A percentile compares a stretch with the other conserved stretches of the same genome.
Evolutionary conservation across 2,888 invertebrate species (phyloP).

Genomic region (Drosophila lacicola): DNA sequence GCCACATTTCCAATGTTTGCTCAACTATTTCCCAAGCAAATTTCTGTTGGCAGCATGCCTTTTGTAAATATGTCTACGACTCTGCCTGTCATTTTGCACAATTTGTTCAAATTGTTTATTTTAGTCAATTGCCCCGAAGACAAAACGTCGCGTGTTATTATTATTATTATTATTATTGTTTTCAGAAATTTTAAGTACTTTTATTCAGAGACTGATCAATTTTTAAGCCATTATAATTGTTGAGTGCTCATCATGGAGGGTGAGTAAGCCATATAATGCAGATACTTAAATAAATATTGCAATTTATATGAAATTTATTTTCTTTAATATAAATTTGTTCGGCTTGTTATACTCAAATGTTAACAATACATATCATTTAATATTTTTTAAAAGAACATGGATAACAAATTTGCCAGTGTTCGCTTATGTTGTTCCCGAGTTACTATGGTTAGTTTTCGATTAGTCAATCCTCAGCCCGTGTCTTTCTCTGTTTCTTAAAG

Average conservation of each 20-base stretch:
- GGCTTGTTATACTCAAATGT: no score
- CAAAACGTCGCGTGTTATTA: slow-evolving; percentile 16
- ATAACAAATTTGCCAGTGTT: no score
- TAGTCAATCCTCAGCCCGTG: no score
- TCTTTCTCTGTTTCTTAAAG: no score
- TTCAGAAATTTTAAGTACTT: slow-evolving; percentile 24
- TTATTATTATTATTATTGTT: not conserved
- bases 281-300: not conserved
- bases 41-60: slow-evolving; percentile 8
- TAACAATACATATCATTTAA: no score
- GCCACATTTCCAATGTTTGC: slow-evolving; percentile 27
- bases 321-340: no score
- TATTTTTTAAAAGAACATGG: no score
- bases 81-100: slow-evolving; percentile 35
- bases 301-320: no score
- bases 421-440: no score
- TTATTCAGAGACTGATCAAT: not conserved
- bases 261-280: slow-evolving; percentile 13
- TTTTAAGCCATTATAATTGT: not conserved
- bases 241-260: slow-evolving; percentile 32
- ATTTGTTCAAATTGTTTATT: slow-evolving; percentile 28
- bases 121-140: slow-evolving; percentile 3
- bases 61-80: slow-evolving; percentile 23
- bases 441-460: no score
- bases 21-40: slow-evolving; percentile 48